Evolutionary conservation across 2,113 vertebrate species (phyloP).

Genomic region (Ochotona curzoniae): DNA sequence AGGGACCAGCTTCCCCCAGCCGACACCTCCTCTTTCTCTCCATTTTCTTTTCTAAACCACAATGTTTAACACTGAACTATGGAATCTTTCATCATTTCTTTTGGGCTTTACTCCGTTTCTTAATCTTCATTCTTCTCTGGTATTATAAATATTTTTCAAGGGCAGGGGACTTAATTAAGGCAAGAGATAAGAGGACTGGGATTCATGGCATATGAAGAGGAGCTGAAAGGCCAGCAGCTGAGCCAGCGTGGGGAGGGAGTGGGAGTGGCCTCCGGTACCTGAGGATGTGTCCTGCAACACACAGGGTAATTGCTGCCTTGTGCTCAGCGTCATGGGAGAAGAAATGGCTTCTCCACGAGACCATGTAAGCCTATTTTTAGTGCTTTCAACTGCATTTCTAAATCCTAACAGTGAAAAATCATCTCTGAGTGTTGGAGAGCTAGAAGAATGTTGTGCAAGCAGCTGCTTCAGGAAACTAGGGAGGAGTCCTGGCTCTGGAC

Average conservation of each 20-base stretch:
- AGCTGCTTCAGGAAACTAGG: neutral
- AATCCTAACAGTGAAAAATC: neutral
- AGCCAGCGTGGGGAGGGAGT: neutral
- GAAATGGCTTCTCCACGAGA: accelerated
- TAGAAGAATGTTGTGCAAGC: neutral
- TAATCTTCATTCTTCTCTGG: neutral
- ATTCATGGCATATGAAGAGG: slow-evolving; percentile 5
- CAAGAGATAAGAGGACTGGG: neutral
- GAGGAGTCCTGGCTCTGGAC: neutral
- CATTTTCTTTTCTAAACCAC: neutral
- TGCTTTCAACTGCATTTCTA: neutral
- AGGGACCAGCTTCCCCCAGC: neutral
- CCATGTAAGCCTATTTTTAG: accelerated
- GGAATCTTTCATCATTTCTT: neutral
- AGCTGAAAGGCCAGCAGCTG: neutral
- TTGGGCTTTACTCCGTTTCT: neutral
- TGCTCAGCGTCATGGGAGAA: accelerated
- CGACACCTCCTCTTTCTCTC: neutral
- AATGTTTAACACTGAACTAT: neutral
- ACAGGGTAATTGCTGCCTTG: accelerated
- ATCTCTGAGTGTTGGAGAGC: neutral
- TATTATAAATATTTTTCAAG: slow-evolving; percentile 23
- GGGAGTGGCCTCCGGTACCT: accelerated
- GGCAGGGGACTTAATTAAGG: neutral
- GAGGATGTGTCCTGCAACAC: accelerated